A percentile compares a stretch with the other conserved stretches of the same genome.
Evolutionary conservation across 2,888 invertebrate species (phyloP).

Genomic region (Branchipolynoe longqiensis): DNA sequence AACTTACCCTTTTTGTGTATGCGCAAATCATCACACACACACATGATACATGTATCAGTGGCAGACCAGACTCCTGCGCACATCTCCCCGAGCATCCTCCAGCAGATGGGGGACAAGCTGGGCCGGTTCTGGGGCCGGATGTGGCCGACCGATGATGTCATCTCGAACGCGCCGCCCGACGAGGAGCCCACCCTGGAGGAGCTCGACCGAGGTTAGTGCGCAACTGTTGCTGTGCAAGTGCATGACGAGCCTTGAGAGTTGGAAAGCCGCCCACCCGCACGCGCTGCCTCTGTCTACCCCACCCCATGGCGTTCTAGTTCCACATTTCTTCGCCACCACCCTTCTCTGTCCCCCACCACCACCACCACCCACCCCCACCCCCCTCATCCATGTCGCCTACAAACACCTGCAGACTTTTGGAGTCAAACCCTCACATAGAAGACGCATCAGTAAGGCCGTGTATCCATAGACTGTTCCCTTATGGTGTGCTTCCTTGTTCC

Average conservation of each 20-base stretch:
- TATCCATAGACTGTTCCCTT: too few relatives aligned
- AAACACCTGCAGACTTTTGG: too few relatives aligned
- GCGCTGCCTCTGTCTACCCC: neutral
- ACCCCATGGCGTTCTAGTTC: neutral
- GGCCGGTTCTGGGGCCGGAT: slow-evolving; percentile 49
- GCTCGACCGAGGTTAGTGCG: slow-evolving; percentile 22
- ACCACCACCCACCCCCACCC: neutral
- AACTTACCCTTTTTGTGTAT: too few relatives aligned
- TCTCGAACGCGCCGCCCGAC: slow-evolving; percentile 6
- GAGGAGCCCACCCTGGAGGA: slow-evolving; percentile 47
- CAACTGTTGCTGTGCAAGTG: too few relatives aligned
- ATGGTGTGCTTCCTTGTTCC: too few relatives aligned
- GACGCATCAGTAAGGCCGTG: too few relatives aligned
- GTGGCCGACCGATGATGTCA: slow-evolving; percentile 43
- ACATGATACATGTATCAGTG: too few relatives aligned
- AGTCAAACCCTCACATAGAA: too few relatives aligned
- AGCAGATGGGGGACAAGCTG: slow-evolving; percentile 48
- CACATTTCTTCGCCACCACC: neutral
- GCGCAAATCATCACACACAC: too few relatives aligned
- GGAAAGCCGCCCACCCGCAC: neutral
- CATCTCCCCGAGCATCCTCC: slow-evolving; percentile 28
- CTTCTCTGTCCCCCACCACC: neutral
- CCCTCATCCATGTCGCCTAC: neutral
- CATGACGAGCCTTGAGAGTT: neutral
- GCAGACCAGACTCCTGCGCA: too few relatives aligned